Conservation (phyloP, 2,797 vertebrate genomes). For the Anguilla pacifica region DNA sequence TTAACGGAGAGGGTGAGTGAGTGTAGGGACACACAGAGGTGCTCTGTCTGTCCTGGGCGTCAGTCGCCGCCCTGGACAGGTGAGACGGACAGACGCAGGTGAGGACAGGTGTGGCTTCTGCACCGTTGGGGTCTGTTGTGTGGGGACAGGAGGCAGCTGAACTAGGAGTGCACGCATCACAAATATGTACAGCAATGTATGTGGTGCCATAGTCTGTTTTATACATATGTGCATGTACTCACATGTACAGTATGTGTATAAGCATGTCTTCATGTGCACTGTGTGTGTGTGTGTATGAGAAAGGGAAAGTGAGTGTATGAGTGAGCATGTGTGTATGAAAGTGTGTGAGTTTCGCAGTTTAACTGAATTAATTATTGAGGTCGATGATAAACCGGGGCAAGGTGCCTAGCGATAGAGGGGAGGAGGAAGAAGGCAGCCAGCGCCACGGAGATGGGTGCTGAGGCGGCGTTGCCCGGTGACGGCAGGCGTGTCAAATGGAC, state of each 20-base stretch:
- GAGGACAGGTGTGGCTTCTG: neutral
- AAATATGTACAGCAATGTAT: neutral
- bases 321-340: neutral
- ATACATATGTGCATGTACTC: neutral
- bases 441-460: neutral
- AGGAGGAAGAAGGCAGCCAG: neutral
- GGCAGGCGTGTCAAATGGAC: conserved; percentile 75
- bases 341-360: neutral
- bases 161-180: neutral
- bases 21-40: neutral
- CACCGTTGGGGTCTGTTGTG: neutral
- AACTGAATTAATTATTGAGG: neutral
- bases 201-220: neutral
- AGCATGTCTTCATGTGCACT: neutral
- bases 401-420: neutral
- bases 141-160: neutral
- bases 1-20: neutral
- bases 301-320: neutral
- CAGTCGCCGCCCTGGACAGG: neutral
- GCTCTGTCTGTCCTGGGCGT: neutral
- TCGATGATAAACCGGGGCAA: neutral
- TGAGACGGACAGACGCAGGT: neutral
- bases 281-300: neutral
- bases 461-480: neutral
- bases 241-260: neutral